Evolutionary conservation across 2,888 invertebrate species (phyloP).

Genomic region (Oeneis ivallda): DNA sequence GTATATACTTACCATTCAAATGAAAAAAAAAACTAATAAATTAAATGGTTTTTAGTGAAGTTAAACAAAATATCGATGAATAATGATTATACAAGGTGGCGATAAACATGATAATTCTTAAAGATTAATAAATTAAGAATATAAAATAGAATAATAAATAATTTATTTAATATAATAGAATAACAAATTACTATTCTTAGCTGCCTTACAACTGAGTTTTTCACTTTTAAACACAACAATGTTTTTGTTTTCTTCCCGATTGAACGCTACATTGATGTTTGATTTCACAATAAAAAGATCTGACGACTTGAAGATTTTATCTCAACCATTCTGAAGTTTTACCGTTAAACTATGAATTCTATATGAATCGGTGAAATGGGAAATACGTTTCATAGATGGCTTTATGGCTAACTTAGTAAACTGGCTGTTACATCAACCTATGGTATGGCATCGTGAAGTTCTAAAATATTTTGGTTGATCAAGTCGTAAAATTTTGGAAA

Average conservation of each 20-base stretch:
- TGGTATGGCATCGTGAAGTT: not conserved
- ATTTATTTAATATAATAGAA: too few species aligned
- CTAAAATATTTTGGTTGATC: slow-evolving; percentile 7
- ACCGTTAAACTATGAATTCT: slow-evolving; percentile 48
- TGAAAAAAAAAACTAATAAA: too few species aligned
- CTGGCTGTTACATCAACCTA: slow-evolving; percentile 9
- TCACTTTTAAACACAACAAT: slow-evolving; percentile 10
- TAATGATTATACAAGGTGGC: too few species aligned
- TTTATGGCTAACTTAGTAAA: slow-evolving; percentile 30
- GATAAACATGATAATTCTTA: too few species aligned
- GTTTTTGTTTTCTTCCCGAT: slow-evolving; percentile 21
- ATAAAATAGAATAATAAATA: too few species aligned
- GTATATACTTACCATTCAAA: too few species aligned
- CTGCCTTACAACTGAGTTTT: not conserved
- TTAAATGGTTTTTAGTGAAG: too few species aligned
- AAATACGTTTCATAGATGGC: slow-evolving; percentile 35
- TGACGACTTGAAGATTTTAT: slow-evolving; percentile 55
- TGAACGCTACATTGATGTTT: slow-evolving; percentile 41
- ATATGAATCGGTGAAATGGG: slow-evolving; percentile 40
- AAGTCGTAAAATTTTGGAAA: not conserved
- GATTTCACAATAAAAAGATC: slow-evolving; percentile 56
- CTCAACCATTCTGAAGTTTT: slow-evolving; percentile 59
- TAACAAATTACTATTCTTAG: too few species aligned
- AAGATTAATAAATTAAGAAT: too few species aligned
- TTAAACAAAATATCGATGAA: too few species aligned